Base-by-base conservation (phyloP, 1,140 invertebrate species). In the Lepidurus arcticus region DNA sequence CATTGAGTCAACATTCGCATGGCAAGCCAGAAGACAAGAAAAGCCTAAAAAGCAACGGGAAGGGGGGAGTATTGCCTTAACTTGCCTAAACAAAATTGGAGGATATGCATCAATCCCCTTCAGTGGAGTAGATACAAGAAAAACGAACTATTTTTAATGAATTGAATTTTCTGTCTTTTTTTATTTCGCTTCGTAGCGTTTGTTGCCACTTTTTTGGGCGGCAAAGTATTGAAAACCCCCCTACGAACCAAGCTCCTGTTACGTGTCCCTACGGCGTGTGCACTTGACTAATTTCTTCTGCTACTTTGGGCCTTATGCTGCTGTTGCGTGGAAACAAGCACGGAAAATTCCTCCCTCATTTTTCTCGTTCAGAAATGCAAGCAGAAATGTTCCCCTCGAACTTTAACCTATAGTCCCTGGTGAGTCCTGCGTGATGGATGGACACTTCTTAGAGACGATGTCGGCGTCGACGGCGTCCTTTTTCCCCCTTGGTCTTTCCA, bases 1-100 rank as follows among this genome's bases (percentile, higher is more conserved):
- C 53, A 65, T 65, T 65, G 53, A 65, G 53, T 65, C 53, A 65
- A 65, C 53, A 65, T 65, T 65, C 53, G 53, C 34, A 21, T 65
- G 53, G 21, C 4, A 65, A 65, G 53, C n/a, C 53, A 65, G n/a
- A 65, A 65, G 53, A 65, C 53, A 16, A 65, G 53, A 65, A 65
- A 65, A 65, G 53, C 53, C 53, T 65, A 65, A 65, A 65, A 65
- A 65, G 53, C 53, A n/a, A 13, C 53, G 53, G 53, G 53, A n/a
- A 21, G n/a, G 53, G n/a, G 21, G n/a, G 16, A 21, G 16, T 65
- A 21, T n/a, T 13, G 53, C 53, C 13, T 65, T 65, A 65, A 65
- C 16, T 65, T 65, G 4, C 21, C 53, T 9, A 65, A 13, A 65
- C 21, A 65, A 65, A 65, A n/a, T 65, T 34, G 34, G 53, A 21